Base-by-base conservation (phyloP, 2,888 invertebrate species). In the Ophion ellenae region DNA sequence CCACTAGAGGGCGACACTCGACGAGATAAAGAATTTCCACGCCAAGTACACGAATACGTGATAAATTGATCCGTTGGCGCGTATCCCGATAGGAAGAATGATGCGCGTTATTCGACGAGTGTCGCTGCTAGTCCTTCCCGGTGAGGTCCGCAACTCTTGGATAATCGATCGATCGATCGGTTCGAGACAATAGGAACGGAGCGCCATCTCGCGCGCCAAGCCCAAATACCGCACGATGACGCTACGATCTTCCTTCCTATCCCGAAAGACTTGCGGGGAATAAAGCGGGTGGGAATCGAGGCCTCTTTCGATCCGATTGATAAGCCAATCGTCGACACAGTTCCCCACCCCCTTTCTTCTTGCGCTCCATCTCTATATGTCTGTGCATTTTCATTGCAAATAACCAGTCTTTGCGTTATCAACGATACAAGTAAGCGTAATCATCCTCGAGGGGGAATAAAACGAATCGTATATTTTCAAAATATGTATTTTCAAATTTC, bases 401-500 rank as follows among this genome's bases (percentile, higher is more conserved):
- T 14, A 47, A 47, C 0, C 14, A 5, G 9, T 47, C 53, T 17
- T 14, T 3, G 53, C 53, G 3, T 14, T 14, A 53, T 53, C 53
- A 11, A 53, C 2, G 71, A 32, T 63, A 47, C 71, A 67, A 17
- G 17, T 11, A 66, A 9, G 32, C 2, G 6, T 5, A 45, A 20
- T 3, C 9, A 40, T 61, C 32, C 61, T 10, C 36, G 20, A 74
- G 17, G 10, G 7, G 0, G 4, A 69, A 14, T 10, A 69, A 69
- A 10, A 36, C 32, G 32, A 45, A 24, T 36, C 17, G 67, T 40
- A 14, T 86, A 87, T 83, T 90, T 92, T 91, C 90, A 91, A 92
- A 92, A 93, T 92, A 92, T 93, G 92, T 93, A 93, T 93, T 93
- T 90, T 89, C 85, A 90, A 91, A 92, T 90, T 89, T 90, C 90